Conservation (phyloP, 2,888 invertebrate species). For the Odontocerum albicorne region DNA sequence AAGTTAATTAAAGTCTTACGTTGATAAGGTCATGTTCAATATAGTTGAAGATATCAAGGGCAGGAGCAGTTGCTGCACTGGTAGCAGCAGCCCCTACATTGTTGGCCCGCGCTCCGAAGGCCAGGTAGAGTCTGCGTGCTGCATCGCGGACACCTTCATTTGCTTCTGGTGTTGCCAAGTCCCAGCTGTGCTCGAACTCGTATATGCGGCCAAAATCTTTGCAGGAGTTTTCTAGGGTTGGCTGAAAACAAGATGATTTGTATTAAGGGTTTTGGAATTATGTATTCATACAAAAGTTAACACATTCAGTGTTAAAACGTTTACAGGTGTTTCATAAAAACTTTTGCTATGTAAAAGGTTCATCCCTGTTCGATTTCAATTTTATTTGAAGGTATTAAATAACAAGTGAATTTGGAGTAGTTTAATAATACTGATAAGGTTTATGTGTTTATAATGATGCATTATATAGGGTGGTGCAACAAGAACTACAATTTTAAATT, state of each 20-base stretch:
- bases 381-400: no score
- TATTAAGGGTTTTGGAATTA: no score
- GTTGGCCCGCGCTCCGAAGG: constrained; percentile 29
- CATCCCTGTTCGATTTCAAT: no score
- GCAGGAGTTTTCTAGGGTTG: constrained; percentile 31
- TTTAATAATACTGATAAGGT: no score
- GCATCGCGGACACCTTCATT: constrained; percentile 15
- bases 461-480: no score
- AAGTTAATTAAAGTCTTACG: constrained; percentile 17
- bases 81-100: constrained; percentile 34
- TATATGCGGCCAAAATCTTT: constrained; percentile 33
- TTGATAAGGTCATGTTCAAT: constrained; percentile 13
- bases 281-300: no score
- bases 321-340: no score
- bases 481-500: no score
- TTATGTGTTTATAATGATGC: no score
- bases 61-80: constrained; percentile 29
- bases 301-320: no score
- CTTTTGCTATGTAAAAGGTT: no score
- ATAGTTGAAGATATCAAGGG: constrained; percentile 17
- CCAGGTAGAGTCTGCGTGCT: constrained; percentile 27
- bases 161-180: neutral
- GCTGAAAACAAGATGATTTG: constrained; percentile 22
- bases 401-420: no score
- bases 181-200: constrained; percentile 29